Conservation (phyloP, 1,140 invertebrate genomes). For the Diploscapter pachys region DNA sequence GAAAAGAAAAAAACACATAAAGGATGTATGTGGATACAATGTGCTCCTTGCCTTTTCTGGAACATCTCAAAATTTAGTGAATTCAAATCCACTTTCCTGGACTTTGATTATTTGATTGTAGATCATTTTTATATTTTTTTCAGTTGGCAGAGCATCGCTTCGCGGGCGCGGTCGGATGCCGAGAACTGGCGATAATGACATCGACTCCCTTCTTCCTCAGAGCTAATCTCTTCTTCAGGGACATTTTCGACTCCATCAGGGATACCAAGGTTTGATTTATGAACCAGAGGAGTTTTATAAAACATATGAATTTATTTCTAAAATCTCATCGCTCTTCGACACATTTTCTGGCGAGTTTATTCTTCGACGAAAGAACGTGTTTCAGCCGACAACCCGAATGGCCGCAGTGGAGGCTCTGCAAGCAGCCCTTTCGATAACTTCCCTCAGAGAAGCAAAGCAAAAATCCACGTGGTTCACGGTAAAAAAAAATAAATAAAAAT, state of each 20-base stretch:
- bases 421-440: slow-evolving; percentile 85
- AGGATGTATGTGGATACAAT: too few relatives aligned
- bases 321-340: too few relatives aligned
- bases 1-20: too few relatives aligned
- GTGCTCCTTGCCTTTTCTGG: too few relatives aligned
- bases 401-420: slow-evolving; percentile 84
- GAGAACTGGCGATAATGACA: slow-evolving; percentile 88
- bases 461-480: slow-evolving; percentile 79
- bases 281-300: neutral
- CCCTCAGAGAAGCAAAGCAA: slow-evolving; percentile 88
- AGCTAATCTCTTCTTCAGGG: slow-evolving; percentile 89
- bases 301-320: neutral
- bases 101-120: too few relatives aligned
- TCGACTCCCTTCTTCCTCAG: slow-evolving; percentile 98
- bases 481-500: neutral
- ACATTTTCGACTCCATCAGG: slow-evolving; percentile 82
- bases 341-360: too few relatives aligned
- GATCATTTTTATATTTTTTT: too few relatives aligned
- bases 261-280: slow-evolving; percentile 73
- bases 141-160: too few relatives aligned
- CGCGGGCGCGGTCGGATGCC: too few relatives aligned
- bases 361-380: slow-evolving; percentile 18
- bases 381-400: slow-evolving; percentile 77
- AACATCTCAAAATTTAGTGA: too few relatives aligned
- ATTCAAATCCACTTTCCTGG: too few relatives aligned